Percentiles rank a stretch among this genome's conserved stretches.
Conservation (phyloP, 2,888 invertebrate genomes). For the Dicyrtoma fusca region DNA sequence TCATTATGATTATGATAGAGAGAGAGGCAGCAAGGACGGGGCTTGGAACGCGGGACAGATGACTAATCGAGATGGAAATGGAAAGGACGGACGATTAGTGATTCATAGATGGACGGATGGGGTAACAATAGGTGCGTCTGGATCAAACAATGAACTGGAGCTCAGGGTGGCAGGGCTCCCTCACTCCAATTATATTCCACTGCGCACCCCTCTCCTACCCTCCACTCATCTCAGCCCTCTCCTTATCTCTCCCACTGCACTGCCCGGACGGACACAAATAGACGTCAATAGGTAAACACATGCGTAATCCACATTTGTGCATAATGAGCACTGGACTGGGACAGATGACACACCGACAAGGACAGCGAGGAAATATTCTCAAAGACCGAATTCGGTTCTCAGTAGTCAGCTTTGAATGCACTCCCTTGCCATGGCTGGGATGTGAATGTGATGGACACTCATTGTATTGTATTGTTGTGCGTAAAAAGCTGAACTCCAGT, state of each 20-base stretch:
- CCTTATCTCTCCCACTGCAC: too few relatives aligned
- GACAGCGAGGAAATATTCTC: too few relatives aligned
- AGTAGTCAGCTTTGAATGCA: too few relatives aligned
- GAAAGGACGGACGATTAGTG: slow-evolving; percentile 18
- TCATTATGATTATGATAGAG: neutral
- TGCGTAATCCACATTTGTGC: slow-evolving; percentile 1
- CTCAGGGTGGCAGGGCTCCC: slow-evolving; percentile 7
- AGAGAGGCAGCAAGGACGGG: neutral
- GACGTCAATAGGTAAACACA: slow-evolving; percentile 5
- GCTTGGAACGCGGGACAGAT: too few relatives aligned
- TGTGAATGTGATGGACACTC: neutral
- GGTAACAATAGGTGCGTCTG: slow-evolving; percentile 19
- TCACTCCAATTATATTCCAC: too few relatives aligned
- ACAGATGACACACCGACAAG: neutral
- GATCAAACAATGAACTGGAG: slow-evolving; percentile 21
- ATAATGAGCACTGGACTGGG: slow-evolving; percentile 6
- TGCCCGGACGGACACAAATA: too few relatives aligned
- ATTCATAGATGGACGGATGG: slow-evolving; percentile 12
- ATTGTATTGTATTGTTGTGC: neutral
- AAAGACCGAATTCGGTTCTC: neutral
- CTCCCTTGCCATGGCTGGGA: too few relatives aligned
- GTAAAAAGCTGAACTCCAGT: neutral
- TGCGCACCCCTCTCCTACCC: neutral
- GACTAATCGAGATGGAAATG: slow-evolving; percentile 19
- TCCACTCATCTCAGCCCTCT: too few relatives aligned